Evolutionary conservation across 2,888 invertebrate species (phyloP).

Genomic region (Salticus scenicus): DNA sequence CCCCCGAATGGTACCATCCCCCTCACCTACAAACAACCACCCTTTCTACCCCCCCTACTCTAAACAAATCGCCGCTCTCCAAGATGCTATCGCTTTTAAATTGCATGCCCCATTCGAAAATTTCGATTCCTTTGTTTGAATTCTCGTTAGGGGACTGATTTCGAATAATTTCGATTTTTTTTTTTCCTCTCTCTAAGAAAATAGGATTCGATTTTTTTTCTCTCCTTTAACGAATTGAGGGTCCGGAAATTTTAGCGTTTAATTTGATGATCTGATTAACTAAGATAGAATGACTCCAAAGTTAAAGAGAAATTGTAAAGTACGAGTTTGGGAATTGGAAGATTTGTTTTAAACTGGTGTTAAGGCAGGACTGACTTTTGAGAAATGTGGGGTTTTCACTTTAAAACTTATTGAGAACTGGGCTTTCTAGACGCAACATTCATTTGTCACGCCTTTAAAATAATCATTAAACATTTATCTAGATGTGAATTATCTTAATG

Average conservation of each 20-base stretch:
- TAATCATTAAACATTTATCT: conserved; percentile 4
- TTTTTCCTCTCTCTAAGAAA: neutral
- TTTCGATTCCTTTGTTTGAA: conserved; percentile 1
- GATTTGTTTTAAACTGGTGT: conserved; percentile 12
- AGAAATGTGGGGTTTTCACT: neutral
- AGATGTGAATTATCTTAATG: neutral
- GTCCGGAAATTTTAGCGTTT: conserved; percentile 26
- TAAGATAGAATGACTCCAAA: conserved; percentile 37
- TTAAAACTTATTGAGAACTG: neutral
- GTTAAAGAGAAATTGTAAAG: conserved; percentile 20
- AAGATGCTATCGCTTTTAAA: conserved; percentile 32
- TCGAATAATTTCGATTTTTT: conserved; percentile 49
- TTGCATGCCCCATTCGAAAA: conserved; percentile 23
- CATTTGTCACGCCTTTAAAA: neutral
- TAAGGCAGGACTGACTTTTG: neutral
- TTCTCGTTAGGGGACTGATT: conserved; percentile 28
- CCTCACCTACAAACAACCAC: conserved; percentile 23
- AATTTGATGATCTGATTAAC: conserved; percentile 61
- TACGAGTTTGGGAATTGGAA: conserved; percentile 22
- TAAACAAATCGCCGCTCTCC: conserved; percentile 57
- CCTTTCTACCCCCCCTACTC: conserved; percentile 36
- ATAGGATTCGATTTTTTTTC: conserved; percentile 11
- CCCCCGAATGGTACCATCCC: conserved; percentile 32
- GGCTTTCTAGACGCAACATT: neutral
- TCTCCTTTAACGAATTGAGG: conserved; percentile 2